These are phyloP conservation scores for Ammodytes dubius DNA, from an alignment of 2,113 vertebrate genomes.

Conservation along the genomic window DNA sequence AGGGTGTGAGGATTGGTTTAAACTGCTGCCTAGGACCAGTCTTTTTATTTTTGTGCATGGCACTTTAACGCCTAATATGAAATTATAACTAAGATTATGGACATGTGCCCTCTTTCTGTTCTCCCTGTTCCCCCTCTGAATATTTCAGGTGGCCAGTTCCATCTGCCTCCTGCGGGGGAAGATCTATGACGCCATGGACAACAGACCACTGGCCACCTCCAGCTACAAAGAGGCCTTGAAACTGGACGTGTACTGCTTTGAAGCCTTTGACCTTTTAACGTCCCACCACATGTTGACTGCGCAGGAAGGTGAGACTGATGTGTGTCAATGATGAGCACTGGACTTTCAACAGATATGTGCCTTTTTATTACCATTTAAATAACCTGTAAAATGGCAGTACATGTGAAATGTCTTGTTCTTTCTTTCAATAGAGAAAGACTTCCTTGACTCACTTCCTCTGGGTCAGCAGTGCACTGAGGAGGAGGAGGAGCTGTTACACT, in stretches of 20 bases:
- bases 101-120: background rate
- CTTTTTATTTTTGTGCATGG: background rate
- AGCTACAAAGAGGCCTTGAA: slow-evolving; percentile 99
- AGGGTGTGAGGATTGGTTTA: background rate
- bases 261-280: slow-evolving; percentile 98
- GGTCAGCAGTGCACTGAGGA: slow-evolving; percentile 93
- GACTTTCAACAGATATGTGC: background rate
- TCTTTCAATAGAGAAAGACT: slow-evolving; percentile 91
- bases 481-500: slow-evolving; percentile 94
- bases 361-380: background rate
- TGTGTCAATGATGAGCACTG: background rate
- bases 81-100: background rate
- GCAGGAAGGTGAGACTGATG: slow-evolving; percentile 91
- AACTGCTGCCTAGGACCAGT: background rate
- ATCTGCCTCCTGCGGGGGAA: slow-evolving; percentile 98
- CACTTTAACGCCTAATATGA: background rate
- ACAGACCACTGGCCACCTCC: slow-evolving; percentile 94
- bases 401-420: background rate
- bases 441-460: slow-evolving; percentile 95
- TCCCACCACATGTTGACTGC: slow-evolving; percentile 99
- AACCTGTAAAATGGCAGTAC: background rate
- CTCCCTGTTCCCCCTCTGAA: slow-evolving; percentile 43
- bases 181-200: slow-evolving; percentile 98
- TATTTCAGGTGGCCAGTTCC: slow-evolving; percentile 93
- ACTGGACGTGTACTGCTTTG: slow-evolving; percentile 99